Evolutionary conservation across 2,888 invertebrate genomes (phyloP).

Genomic region (Synergus umbraculus): DNA sequence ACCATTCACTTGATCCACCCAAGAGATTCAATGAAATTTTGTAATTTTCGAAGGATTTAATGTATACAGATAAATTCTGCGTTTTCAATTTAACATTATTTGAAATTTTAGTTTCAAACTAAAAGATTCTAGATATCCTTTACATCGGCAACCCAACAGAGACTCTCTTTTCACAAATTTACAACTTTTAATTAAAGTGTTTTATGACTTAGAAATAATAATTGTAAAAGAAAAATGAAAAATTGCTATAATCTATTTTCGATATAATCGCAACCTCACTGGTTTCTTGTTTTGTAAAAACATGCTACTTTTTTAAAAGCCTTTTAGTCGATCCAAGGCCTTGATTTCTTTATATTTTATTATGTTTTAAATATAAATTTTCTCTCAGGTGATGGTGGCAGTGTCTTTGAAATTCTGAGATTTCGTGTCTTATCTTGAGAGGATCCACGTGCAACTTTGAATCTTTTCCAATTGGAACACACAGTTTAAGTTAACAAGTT

Average conservation of each 20-base stretch:
- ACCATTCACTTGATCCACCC: neutral
- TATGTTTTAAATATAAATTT: neutral
- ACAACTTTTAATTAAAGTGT: too few relatives aligned
- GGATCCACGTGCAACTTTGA: constrained; percentile 30
- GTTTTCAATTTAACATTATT: neutral
- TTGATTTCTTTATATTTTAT: constrained; percentile 1
- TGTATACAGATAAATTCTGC: neutral
- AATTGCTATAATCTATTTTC: too few relatives aligned
- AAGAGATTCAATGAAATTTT: constrained; percentile 17
- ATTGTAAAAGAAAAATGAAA: too few relatives aligned
- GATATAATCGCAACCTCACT: too few relatives aligned
- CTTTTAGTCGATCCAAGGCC: too few relatives aligned
- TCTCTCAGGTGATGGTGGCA: neutral
- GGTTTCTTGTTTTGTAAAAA: too few relatives aligned
- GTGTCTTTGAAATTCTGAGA: neutral
- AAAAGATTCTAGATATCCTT: neutral
- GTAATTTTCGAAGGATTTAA: neutral
- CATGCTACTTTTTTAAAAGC: too few relatives aligned
- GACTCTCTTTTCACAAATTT: neutral
- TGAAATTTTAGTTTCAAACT: neutral
- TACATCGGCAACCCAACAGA: too few relatives aligned
- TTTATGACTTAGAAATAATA: too few relatives aligned
- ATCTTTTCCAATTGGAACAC: constrained; percentile 38
- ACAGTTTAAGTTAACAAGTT: neutral
- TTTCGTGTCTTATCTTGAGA: constrained; percentile 17